phyloP scores from a whole-genome alignment of 1,140 invertebrate species.

The Atta cephalotes region DNA sequence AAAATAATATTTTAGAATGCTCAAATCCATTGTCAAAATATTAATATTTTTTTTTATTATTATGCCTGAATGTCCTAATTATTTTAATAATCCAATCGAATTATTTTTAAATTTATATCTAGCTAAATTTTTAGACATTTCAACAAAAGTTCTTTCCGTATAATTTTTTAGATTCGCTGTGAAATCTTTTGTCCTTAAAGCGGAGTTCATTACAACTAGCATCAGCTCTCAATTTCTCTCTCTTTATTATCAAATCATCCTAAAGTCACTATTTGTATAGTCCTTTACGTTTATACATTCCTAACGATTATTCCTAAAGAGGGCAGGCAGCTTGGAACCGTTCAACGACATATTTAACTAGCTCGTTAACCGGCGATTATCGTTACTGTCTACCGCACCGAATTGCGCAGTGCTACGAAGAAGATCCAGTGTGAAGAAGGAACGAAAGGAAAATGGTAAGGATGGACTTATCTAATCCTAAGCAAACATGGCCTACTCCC shows the following conservation, averaged over 20 bases:
- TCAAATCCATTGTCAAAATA: too few species aligned
- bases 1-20: too few species aligned
- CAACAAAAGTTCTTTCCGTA: too few species aligned
- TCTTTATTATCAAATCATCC: background rate
- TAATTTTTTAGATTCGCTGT: too few species aligned
- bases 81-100: too few species aligned
- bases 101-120: too few species aligned
- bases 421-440: background rate
- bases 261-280: slow-evolving; percentile 26
- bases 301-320: slow-evolving; percentile 16
- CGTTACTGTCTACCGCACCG: slow-evolving; percentile 10
- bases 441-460: background rate
- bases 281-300: background rate
- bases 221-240: background rate
- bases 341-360: slow-evolving; percentile 44
- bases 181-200: background rate
- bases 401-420: slow-evolving; percentile 22
- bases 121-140: too few species aligned
- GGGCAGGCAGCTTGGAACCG: slow-evolving; percentile 15
- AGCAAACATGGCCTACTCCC: slow-evolving; percentile 75
- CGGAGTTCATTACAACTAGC: background rate
- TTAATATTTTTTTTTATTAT: too few species aligned
- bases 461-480: slow-evolving; percentile 77
- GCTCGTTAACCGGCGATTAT: slow-evolving; percentile 67
- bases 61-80: too few species aligned